A percentile compares a stretch with the other conserved stretches of the same genome.
These are phyloP conservation scores for Sinopyrophorus schimmeli DNA, from an alignment of 2,888 invertebrate genomes.

Conservation along the genomic window DNA sequence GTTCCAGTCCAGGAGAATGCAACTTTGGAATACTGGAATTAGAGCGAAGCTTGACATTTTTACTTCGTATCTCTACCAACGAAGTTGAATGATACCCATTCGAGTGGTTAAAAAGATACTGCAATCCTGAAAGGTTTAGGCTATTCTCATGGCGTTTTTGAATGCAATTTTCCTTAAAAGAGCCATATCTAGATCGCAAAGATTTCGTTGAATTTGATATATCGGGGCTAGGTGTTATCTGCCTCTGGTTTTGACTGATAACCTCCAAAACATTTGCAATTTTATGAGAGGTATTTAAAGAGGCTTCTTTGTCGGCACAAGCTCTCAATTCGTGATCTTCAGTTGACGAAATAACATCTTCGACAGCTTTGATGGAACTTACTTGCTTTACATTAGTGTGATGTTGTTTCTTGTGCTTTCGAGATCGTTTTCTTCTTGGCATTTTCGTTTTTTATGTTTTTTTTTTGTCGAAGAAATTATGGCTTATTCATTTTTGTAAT, in stretches of 20 bases:
- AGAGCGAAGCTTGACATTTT: too few relatives aligned
- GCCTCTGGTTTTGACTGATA: too few relatives aligned
- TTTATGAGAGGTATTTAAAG: too few relatives aligned
- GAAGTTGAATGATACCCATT: not conserved
- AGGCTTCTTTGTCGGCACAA: too few relatives aligned
- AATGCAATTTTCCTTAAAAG: not conserved
- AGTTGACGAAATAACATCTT: too few relatives aligned
- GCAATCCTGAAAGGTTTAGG: not conserved
- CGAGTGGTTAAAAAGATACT: not conserved
- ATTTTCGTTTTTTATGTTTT: slow-evolving; percentile 2
- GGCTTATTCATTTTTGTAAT: too few relatives aligned
- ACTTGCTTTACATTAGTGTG: too few relatives aligned
- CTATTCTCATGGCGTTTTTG: not conserved
- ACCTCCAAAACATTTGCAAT: too few relatives aligned
- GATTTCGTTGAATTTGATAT: not conserved
- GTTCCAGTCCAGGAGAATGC: slow-evolving; percentile 39
- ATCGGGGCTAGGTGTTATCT: too few relatives aligned
- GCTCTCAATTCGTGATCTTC: too few relatives aligned
- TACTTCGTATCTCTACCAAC: not conserved
- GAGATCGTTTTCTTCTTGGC: slow-evolving; percentile 12
- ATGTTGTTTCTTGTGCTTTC: slow-evolving; percentile 4
- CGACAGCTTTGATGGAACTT: too few relatives aligned
- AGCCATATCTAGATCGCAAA: not conserved
- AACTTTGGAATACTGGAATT: slow-evolving; percentile 39
- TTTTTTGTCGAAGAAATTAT: not conserved